These are phyloP conservation scores for Steatocranus sp. DNA, from an alignment of 2,797 vertebrate genomes.

Conservation along the genomic window DNA sequence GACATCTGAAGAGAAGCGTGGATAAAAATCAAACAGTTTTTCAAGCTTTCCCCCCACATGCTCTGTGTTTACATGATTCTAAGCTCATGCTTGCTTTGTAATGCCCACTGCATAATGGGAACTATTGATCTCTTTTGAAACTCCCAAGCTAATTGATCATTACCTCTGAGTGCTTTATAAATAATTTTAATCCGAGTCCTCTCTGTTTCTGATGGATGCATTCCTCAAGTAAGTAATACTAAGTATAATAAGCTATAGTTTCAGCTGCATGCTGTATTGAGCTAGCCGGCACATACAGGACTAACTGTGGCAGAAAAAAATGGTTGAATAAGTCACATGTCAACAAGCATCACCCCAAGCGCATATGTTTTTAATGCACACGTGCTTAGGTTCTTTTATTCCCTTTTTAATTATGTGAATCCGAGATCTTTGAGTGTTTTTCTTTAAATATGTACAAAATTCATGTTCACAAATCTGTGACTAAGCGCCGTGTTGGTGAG, in stretches of 20 bases:
- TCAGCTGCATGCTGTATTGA: background rate
- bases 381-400: background rate
- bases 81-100: background rate
- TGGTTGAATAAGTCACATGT: background rate
- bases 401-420: background rate
- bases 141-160: background rate
- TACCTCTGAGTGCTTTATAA: background rate
- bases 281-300: background rate
- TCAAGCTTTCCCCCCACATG: background rate
- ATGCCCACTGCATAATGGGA: background rate
- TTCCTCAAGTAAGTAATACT: background rate
- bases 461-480: constrained; percentile 1
- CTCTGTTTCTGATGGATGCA: background rate
- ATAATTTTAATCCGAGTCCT: background rate
- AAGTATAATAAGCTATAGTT: background rate
- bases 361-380: background rate
- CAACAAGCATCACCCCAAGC: background rate
- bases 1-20: background rate
- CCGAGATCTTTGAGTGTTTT: background rate
- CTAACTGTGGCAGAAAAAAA: background rate
- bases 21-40: background rate
- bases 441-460: background rate
- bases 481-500: constrained; percentile 12
- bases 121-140: constrained; percentile 10
- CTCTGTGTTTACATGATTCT: background rate